These are phyloP conservation scores for Ormyrus thymus DNA, from an alignment of 2,888 invertebrate species.

Conservation along the genomic window DNA sequence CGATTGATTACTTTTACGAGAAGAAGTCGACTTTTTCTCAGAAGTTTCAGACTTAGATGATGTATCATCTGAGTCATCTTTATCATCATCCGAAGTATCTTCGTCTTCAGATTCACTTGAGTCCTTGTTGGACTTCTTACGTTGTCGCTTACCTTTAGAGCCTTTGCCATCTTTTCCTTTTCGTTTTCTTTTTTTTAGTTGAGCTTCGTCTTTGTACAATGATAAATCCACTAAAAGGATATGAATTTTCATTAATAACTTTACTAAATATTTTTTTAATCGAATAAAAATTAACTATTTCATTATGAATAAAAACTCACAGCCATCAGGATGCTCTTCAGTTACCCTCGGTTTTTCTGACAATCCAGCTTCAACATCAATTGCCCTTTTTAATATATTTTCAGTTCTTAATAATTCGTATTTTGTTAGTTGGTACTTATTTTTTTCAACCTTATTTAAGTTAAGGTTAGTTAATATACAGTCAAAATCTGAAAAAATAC, in stretches of 20 bases:
- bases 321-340: slow-evolving; percentile 90
- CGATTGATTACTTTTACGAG: slow-evolving; percentile 61
- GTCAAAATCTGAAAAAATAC: slow-evolving; percentile 83
- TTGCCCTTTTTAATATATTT: slow-evolving; percentile 89
- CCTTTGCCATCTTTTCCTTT: slow-evolving; percentile 67
- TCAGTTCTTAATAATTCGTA: slow-evolving; percentile 87
- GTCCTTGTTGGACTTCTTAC: slow-evolving; percentile 65
- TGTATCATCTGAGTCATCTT: slow-evolving; percentile 49
- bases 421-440: slow-evolving; percentile 82
- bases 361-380: slow-evolving; percentile 87
- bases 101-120: slow-evolving; percentile 65
- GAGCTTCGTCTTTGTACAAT: slow-evolving; percentile 88
- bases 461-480: slow-evolving; percentile 91
- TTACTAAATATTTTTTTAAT: not conserved
- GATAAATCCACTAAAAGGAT: slow-evolving; percentile 85
- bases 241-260: not conserved
- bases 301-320: slow-evolving; percentile 77
- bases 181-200: slow-evolving; percentile 81
- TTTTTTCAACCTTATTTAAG: slow-evolving; percentile 83
- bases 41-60: slow-evolving; percentile 49
- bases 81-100: slow-evolving; percentile 54
- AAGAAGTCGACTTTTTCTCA: slow-evolving; percentile 62
- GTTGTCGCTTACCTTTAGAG: slow-evolving; percentile 77
- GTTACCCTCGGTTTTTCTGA: slow-evolving; percentile 80
- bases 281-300: slow-evolving; percentile 29